Percentiles rank a stretch among this genome's conserved stretches.
Evolutionary conservation across 1,140 invertebrate species (phyloP).

Genomic region (Bombus balteatus): DNA sequence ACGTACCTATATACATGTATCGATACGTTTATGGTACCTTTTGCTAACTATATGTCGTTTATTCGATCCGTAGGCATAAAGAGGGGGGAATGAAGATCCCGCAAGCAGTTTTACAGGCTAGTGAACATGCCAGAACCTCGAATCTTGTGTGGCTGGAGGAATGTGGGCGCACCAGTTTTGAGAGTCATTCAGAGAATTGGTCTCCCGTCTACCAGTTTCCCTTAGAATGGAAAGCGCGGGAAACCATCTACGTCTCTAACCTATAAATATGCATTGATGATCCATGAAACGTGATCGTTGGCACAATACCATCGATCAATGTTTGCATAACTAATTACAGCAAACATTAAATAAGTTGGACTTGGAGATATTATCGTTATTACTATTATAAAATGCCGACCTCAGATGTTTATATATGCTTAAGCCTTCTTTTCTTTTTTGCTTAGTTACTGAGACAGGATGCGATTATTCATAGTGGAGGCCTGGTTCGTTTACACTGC

Average conservation of each 20-base stretch:
- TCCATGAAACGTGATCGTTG: not conserved
- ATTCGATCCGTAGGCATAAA: not conserved
- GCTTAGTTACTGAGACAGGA: constrained; percentile 43
- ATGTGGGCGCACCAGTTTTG: constrained; percentile 75
- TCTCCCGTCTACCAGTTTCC: constrained; percentile 62
- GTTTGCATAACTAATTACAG: not conserved
- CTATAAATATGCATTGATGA: not conserved
- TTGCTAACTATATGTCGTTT: not conserved
- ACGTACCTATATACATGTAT: not conserved
- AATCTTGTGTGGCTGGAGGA: constrained; percentile 54
- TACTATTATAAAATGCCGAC: not conserved
- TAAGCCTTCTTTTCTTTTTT: constrained; percentile 8
- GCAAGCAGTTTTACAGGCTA: constrained; percentile 47
- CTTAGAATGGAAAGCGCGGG: constrained; percentile 15
- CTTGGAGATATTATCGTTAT: not conserved
- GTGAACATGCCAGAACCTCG: constrained; percentile 36
- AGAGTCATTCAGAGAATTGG: constrained; percentile 70
- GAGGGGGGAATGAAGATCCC: no score
- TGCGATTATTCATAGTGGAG: constrained; percentile 39
- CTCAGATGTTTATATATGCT: not conserved
- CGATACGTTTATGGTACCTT: not conserved
- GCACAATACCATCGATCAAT: not conserved
- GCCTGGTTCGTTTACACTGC: constrained; percentile 26
- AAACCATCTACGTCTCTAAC: not conserved
- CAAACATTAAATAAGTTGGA: not conserved